Base-by-base conservation (phyloP, 2,113 vertebrate genomes). In the Chiloscyllium plagiosum region DNA sequence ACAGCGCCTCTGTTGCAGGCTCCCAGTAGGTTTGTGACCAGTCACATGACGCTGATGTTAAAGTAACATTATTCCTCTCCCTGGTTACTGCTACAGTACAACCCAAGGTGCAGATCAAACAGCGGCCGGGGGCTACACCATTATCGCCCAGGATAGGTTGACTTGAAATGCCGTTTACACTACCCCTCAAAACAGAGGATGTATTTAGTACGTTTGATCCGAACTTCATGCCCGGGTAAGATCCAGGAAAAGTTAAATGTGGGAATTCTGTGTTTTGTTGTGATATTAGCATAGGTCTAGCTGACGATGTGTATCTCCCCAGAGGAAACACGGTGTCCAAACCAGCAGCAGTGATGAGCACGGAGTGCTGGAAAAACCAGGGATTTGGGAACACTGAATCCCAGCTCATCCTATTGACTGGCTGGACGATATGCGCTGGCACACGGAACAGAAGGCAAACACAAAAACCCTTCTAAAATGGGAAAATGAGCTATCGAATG, bases 191-290 rank as follows among this genome's bases (percentile, higher is more conserved):
- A 33, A 29, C 12, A 56, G 52, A 90, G 29, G 61, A 61, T 90
- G 56, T 65, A 29, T 90, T 90, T 33, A 90, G 56, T 33, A 61
- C 87, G 87, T 90, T 61, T 56, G 87, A 90, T 61, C 87, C 87
- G 50, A 90, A 90, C 87, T 90, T 90, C 87, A 61, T 90, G 87
- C 87, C 87, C 15, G 87, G 87, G 87, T 90, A 56, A 90, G 87
- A 33, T 19, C 19, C 20, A 37, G 42, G 80, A 17, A 76, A 76
- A 33, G 26, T 47, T 42, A 47, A 19, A 20, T 42, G 80, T 47
- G 80, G 80, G 42, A 5, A 20, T 42, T 7, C 80, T 83, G 19
- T 15, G 42, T 47, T 42, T 5, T 83, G 80, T 22, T 37, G n/a
- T 37, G 76, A 13, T 17, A 80, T 33, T 19, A 26, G 76, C 76